phyloP scores from a whole-genome alignment of 2,113 vertebrate species.

The Amblyornis subalaris region DNA sequence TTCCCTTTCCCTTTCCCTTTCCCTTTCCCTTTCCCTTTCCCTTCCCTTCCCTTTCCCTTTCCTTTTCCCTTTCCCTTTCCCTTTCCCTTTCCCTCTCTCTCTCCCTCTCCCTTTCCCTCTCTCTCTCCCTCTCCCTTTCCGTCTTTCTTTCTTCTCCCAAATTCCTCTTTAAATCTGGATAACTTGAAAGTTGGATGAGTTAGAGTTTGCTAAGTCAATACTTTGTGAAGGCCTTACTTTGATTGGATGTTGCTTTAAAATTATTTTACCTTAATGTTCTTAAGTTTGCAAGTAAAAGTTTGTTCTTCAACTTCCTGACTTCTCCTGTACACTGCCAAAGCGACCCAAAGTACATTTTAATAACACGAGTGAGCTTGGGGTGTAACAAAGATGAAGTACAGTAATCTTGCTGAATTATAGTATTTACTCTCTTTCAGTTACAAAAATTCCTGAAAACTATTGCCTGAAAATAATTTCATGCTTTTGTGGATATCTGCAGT shows the following conservation, averaged over 20 bases:
- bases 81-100: not conserved
- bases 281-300: not conserved
- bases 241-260: not conserved
- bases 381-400: not conserved
- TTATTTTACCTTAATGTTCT: not conserved
- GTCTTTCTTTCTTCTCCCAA: not conserved
- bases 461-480: not conserved
- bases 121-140: too few species aligned
- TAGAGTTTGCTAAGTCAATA: not conserved
- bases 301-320: not conserved
- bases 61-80: not conserved
- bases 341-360: not conserved
- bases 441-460: not conserved
- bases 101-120: too few species aligned
- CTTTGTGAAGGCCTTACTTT: not conserved
- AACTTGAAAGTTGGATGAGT: not conserved
- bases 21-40: not conserved
- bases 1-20: too few species aligned
- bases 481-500: not conserved
- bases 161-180: not conserved
- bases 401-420: conserved; percentile 6
- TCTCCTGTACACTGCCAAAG: not conserved
- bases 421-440: not conserved
- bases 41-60: not conserved
- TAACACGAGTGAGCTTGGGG: not conserved